phyloP scores from a whole-genome alignment of 1,140 invertebrate genomes.

The Lutraria rhynchaena region DNA sequence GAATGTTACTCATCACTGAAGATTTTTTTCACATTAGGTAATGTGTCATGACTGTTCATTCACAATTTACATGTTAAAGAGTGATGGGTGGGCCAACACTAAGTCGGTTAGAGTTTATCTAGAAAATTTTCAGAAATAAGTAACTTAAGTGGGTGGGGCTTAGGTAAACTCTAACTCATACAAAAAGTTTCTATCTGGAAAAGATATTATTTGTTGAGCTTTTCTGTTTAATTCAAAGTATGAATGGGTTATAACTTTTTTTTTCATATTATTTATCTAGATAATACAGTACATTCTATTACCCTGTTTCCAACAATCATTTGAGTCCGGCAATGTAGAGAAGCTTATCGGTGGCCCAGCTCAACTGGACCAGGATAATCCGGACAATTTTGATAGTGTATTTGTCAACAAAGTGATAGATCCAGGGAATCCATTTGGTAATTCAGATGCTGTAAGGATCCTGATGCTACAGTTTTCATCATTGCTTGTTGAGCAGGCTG shows the following conservation, averaged over 20 bases:
- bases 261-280: conserved; percentile 62
- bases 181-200: no score
- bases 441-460: conserved; percentile 95
- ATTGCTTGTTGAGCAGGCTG: conserved; percentile 96
- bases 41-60: no score
- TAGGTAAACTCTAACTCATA: no score
- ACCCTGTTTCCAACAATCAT: conserved; percentile 96
- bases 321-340: conserved; percentile 95
- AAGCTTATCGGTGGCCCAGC: conserved; percentile 87
- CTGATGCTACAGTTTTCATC: conserved; percentile 97
- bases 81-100: no score
- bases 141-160: no score
- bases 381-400: conserved; percentile 95
- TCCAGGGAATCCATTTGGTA: conserved; percentile 93
- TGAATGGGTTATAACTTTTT: no score
- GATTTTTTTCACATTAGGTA: not conserved
- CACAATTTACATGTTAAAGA: no score
- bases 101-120: no score
- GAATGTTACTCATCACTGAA: no score
- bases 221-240: no score
- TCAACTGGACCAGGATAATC: conserved; percentile 93
- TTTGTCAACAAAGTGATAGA: conserved; percentile 96
- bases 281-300: conserved; percentile 97
- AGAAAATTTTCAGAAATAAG: no score
- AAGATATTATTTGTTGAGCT: no score